Evolutionary conservation across 1,140 invertebrate genomes (phyloP), one percentile per base, ranked within the genome.

Genomic region (Halyomorpha halys): DNA sequence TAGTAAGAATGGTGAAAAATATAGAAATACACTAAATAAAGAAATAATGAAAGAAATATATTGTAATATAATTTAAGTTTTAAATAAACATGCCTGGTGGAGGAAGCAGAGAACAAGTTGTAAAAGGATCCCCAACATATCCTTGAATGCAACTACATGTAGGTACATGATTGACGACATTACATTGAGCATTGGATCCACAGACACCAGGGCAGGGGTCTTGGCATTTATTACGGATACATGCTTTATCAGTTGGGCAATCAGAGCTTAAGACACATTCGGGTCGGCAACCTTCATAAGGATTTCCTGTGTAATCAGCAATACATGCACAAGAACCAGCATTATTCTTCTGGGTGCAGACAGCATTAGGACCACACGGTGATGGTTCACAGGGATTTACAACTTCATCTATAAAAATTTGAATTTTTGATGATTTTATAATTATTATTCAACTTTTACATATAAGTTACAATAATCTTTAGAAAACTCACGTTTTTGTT

Each of bases 351-450:
- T 82, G 73, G 19, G 69, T 71, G 63, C 77, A 79, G 14, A 72
- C 71, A 6, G 85, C 79, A 71, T 87, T 87, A 0, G 80, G 72
- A 25, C 86, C 86, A 72, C 86, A 89, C 16, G 83, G 82, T 13
- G 77, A 80, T 15, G 81, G 79, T 70, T 78, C 78, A 66, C 82
- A 83, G 44, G 78, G 76, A 68, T 81, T 79, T 61, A 71, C 62
- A 8, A 68, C 69, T 62, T 69, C 66, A 21, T 67, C 70, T 70
- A 60, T 51, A 62, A 68, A 51, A 64, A 64, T 14, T 4, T 2
- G 30, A 5, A 61, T 39, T 13, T 44, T 34, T 44, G 44, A 19
- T 39, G 18, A 21, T 14, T 25, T 21, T 25, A 25, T 9, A 56
- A 56, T 18, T 56, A 56, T 18, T 1, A 13, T 14, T 9, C 27